Evolutionary conservation across 2,888 invertebrate genomes (phyloP).

Genomic region (Sphaerophoria rueppellii): DNA sequence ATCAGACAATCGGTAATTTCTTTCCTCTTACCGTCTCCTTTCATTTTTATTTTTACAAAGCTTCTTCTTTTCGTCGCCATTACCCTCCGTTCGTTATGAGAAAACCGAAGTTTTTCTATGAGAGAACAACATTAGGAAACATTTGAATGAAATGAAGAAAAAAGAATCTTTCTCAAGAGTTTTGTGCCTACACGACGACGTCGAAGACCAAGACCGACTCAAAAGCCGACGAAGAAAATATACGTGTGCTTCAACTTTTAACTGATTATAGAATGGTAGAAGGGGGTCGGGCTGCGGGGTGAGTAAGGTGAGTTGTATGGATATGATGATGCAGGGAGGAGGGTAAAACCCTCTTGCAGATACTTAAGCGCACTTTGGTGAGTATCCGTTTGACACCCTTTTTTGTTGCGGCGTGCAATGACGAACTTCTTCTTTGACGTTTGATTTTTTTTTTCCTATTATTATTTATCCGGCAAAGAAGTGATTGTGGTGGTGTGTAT

Average conservation of each 20-base stretch:
- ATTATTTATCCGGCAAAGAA: not conserved
- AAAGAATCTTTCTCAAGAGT: constrained; percentile 41
- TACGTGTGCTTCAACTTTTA: constrained; percentile 63
- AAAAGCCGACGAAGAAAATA: constrained; percentile 55
- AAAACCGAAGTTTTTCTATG: constrained; percentile 27
- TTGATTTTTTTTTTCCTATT: constrained; percentile 12
- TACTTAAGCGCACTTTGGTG: constrained; percentile 72
- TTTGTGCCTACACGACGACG: not conserved
- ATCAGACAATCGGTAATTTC: constrained; percentile 18
- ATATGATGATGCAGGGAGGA: not conserved
- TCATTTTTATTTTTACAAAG: constrained; percentile 8
- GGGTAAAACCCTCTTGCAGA: constrained; percentile 46
- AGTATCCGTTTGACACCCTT: constrained; percentile 73
- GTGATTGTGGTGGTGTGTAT: not conserved
- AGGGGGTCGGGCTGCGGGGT: not conserved
- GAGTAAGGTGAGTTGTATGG: not conserved
- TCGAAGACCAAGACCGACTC: not conserved
- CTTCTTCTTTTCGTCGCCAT: constrained; percentile 5
- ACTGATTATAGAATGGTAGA: constrained; percentile 65
- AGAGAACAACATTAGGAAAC: constrained; percentile 40
- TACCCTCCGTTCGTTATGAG: not conserved
- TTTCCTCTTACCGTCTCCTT: not conserved
- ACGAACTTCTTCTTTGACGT: constrained; percentile 35
- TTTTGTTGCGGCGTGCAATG: constrained; percentile 41
- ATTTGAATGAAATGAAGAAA: constrained; percentile 29